Conservation (phyloP, 2,113 vertebrate species). For the Columba janthina region DNA sequence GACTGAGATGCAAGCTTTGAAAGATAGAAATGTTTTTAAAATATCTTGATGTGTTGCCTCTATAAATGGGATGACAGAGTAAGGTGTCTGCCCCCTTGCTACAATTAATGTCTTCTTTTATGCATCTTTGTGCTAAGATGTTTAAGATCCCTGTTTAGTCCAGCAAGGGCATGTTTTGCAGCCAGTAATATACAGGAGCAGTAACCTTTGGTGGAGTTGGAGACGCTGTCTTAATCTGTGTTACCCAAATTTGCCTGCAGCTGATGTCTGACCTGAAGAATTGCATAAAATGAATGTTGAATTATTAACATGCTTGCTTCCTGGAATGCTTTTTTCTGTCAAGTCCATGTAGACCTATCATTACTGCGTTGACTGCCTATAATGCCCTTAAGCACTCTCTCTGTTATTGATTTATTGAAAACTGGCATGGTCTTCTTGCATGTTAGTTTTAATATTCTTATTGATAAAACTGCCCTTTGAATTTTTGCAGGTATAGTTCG, state of each 20-base stretch:
- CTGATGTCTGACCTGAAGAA: not conserved
- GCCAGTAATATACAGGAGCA: not conserved
- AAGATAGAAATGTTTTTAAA: not conserved
- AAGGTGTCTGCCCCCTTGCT: not conserved
- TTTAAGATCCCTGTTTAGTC: not conserved
- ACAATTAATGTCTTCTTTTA: not conserved
- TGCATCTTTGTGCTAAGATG: not conserved
- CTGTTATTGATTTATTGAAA: not conserved
- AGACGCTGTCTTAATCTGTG: not conserved
- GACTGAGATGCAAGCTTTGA: not conserved
- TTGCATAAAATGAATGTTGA: not conserved
- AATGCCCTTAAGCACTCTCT: not conserved
- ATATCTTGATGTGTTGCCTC: not conserved
- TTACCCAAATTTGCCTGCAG: not conserved
- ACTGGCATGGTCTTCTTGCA: not conserved
- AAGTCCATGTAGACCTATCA: not conserved
- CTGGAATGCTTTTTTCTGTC: not conserved
- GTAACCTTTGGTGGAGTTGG: not conserved
- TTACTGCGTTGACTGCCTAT: not conserved
- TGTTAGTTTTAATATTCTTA: slow-evolving; percentile 6
- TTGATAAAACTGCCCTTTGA: not conserved
- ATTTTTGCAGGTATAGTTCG: slow-evolving; percentile 26
- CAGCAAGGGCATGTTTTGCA: not conserved
- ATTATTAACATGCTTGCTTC: slow-evolving; percentile 46
- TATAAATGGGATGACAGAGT: not conserved